Percentiles rank a stretch among this genome's conserved stretches.
phyloP scores from a whole-genome alignment of 2,888 invertebrate genomes.

The Oligia fasciuncula region DNA sequence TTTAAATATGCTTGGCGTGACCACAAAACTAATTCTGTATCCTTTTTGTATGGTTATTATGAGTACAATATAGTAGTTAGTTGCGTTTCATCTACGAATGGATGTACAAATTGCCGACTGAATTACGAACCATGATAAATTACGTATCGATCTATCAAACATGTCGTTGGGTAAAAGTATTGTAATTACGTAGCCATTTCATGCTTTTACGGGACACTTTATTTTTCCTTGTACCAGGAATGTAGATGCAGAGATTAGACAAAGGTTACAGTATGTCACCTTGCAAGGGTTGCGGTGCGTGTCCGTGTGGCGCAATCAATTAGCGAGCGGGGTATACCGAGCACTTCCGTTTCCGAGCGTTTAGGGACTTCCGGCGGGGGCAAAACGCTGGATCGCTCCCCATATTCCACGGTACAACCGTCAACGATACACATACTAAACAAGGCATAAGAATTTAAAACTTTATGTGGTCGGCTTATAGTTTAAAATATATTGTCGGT shows the following conservation, averaged over 20 bases:
- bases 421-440: slow-evolving; percentile 28
- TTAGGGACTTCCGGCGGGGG: slow-evolving; percentile 87
- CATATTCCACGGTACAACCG: slow-evolving; percentile 55
- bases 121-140: slow-evolving; percentile 53
- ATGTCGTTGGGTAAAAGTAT: slow-evolving; percentile 33
- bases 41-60: slow-evolving; percentile 20
- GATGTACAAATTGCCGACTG: slow-evolving; percentile 42
- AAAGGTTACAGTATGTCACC: slow-evolving; percentile 71
- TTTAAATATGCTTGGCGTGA: slow-evolving; percentile 21
- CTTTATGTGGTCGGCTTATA: slow-evolving; percentile 40
- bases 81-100: slow-evolving; percentile 18
- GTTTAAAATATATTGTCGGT: slow-evolving; percentile 27
- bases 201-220: slow-evolving; percentile 26
- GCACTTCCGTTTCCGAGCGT: slow-evolving; percentile 88
- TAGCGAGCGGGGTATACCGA: slow-evolving; percentile 84
- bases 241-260: slow-evolving; percentile 64
- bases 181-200: slow-evolving; percentile 20
- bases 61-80: slow-evolving; percentile 20
- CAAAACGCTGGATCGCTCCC: slow-evolving; percentile 66
- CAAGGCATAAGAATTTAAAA: slow-evolving; percentile 27
- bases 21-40: slow-evolving; percentile 17
- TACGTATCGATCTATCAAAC: slow-evolving; percentile 50
- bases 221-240: slow-evolving; percentile 44
- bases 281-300: slow-evolving; percentile 78
- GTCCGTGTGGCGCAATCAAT: slow-evolving; percentile 85